These are phyloP conservation scores for Morinoia aosen DNA, from an alignment of 2,888 invertebrate genomes.

Conservation along the genomic window DNA sequence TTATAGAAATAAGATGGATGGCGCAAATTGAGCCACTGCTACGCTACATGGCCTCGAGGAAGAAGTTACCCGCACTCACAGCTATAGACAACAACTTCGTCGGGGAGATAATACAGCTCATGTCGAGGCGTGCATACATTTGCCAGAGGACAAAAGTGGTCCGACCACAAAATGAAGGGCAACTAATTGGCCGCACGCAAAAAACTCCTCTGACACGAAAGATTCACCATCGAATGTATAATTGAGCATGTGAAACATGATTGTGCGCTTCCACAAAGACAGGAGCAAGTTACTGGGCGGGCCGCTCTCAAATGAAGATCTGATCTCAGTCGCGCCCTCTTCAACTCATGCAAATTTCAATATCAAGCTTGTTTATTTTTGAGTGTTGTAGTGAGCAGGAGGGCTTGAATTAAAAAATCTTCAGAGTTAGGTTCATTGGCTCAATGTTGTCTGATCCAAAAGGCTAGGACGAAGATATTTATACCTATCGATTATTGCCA, in stretches of 20 bases:
- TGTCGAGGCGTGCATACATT: background rate
- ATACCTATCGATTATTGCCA: background rate
- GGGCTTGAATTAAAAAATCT: background rate
- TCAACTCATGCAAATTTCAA: background rate
- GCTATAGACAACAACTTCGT: too few species aligned
- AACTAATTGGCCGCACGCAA: background rate
- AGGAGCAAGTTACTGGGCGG: background rate
- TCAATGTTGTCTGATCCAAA: background rate
- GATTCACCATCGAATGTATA: background rate
- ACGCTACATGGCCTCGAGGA: background rate
- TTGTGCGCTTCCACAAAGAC: background rate
- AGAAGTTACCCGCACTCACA: background rate
- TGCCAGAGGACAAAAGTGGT: background rate
- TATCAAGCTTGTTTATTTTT: background rate
- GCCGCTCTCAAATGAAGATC: background rate
- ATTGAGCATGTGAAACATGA: constrained; percentile 12
- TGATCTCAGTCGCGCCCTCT: background rate
- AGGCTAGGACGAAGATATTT: background rate
- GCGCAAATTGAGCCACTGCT: background rate
- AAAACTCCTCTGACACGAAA: background rate
- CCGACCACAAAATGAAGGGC: background rate
- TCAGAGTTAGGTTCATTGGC: background rate
- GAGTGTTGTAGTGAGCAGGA: background rate
- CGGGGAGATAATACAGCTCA: background rate
- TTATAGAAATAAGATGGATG: background rate